A percentile compares a stretch with the other conserved stretches of the same genome.
phyloP scores from a whole-genome alignment of 2,113 vertebrate species.

The Crotophaga sulcirostris region DNA sequence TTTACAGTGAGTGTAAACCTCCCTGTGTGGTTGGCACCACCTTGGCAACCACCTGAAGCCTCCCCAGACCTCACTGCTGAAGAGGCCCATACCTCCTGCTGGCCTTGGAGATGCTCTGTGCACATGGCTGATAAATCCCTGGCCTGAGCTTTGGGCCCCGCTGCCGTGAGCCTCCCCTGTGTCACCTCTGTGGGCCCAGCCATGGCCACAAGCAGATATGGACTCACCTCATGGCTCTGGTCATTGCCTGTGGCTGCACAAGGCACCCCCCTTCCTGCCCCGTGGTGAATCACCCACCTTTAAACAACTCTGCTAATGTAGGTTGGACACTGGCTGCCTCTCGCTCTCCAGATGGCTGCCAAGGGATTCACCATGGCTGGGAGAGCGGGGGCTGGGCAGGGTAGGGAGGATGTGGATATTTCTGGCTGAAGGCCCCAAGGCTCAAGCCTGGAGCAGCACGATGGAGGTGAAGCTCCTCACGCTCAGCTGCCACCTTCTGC shows the following conservation, averaged over 20 bases:
- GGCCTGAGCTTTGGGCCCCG: background rate
- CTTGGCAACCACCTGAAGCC: background rate
- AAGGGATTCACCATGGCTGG: background rate
- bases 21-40: background rate
- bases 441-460: background rate
- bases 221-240: background rate
- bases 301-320: fast-evolving
- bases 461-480: background rate
- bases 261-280: background rate
- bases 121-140: background rate
- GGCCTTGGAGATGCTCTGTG: background rate
- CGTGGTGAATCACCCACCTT: background rate
- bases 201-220: background rate
- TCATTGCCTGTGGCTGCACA: background rate
- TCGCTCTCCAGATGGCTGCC: background rate
- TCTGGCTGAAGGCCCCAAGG: background rate
- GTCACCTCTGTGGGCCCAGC: background rate
- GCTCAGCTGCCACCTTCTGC: background rate
- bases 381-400: background rate
- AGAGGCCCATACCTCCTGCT: background rate
- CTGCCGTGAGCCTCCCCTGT: background rate
- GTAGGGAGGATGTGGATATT: background rate
- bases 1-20: background rate
- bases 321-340: background rate
- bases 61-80: background rate